Conservation (phyloP, 2,113 vertebrate species). For the Theristicus caerulescens region DNA sequence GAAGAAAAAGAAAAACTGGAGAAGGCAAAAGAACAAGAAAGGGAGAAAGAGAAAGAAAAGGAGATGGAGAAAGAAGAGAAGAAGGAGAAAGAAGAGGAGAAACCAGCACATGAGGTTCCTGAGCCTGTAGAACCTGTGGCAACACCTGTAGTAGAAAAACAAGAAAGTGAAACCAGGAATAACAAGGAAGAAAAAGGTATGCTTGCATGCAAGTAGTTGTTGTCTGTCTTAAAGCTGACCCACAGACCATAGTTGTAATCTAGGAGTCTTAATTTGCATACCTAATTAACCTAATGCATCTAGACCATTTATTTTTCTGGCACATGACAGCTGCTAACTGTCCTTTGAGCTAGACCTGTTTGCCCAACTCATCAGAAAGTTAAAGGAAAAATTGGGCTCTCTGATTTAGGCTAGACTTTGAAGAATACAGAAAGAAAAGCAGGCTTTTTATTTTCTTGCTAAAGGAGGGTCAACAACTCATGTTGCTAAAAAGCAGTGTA, state of each 20-base stretch:
- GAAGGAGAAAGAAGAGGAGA: constrained; percentile 62
- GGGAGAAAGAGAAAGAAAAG: constrained; percentile 54
- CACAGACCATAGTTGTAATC: neutral
- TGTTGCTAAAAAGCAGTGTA: neutral
- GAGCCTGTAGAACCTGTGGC: constrained; percentile 57
- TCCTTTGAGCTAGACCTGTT: neutral
- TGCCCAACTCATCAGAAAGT: neutral
- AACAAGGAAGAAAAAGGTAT: constrained; percentile 67
- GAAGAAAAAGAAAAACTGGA: constrained; percentile 64
- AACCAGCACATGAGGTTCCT: constrained; percentile 54
- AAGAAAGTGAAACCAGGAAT: constrained; percentile 70
- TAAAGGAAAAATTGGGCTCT: neutral
- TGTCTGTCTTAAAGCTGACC: neutral
- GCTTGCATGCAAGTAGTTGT: neutral
- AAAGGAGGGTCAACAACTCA: neutral
- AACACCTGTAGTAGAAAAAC: constrained; percentile 45
- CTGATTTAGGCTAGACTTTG: neutral
- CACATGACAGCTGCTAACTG: neutral
- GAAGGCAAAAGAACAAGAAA: constrained; percentile 36
- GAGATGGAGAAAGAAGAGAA: constrained; percentile 62
- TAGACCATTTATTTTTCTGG: neutral
- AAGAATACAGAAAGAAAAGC: neutral
- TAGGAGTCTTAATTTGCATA: neutral
- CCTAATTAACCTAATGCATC: neutral
- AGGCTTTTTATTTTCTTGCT: neutral